Evolutionary conservation across 1,140 invertebrate species (phyloP).

Genomic region (Orius laevigatus): DNA sequence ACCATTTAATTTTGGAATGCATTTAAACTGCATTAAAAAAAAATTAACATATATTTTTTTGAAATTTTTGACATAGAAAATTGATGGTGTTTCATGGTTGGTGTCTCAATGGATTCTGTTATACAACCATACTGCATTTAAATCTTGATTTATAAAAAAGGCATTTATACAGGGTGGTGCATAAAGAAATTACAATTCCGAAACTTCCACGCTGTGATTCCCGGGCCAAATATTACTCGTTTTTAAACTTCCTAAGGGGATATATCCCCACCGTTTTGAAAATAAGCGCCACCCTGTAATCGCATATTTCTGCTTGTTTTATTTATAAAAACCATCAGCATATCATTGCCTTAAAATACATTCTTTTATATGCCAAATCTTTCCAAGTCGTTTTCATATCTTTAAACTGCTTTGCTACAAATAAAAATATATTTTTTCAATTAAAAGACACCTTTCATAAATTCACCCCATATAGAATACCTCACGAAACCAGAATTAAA

Average conservation of each 20-base stretch:
- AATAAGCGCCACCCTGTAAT: not conserved
- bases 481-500: conserved; percentile 1
- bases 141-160: too few relatives aligned
- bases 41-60: too few relatives aligned
- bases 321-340: conserved; percentile 8
- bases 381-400: conserved; percentile 6
- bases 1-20: too few relatives aligned
- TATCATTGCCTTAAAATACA: conserved; percentile 16
- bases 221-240: too few relatives aligned
- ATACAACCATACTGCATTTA: too few relatives aligned
- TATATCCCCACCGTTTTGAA: not conserved
- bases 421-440: conserved; percentile 4
- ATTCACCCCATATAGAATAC: not conserved
- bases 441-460: conserved; percentile 1
- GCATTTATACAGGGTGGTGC: too few relatives aligned
- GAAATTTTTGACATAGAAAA: too few relatives aligned
- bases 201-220: too few relatives aligned
- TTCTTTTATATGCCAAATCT: conserved; percentile 6
- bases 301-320: conserved; percentile 3
- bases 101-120: too few relatives aligned
- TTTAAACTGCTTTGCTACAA: conserved; percentile 4
- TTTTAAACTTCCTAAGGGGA: not conserved
- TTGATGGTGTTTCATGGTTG: not conserved
- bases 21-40: not conserved
- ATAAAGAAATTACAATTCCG: too few relatives aligned